Base-by-base conservation (phyloP, 2,113 vertebrate genomes). In the Pristiophorus japonicus region DNA sequence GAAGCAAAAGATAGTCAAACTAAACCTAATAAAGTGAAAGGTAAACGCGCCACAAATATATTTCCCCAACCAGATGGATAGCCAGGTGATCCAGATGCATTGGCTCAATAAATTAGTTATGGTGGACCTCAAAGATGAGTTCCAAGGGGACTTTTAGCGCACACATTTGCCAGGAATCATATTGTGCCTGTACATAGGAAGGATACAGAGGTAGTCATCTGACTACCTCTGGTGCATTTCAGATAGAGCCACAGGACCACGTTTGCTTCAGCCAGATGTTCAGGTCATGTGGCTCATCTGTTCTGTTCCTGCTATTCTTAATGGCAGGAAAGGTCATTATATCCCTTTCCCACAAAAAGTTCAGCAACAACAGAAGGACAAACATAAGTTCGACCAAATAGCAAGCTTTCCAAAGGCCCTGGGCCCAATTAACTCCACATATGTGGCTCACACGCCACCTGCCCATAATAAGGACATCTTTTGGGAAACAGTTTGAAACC, bases 401-500 rank as follows among this genome's bases (percentile, higher is more conserved):
- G 88, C 14, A 63, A 92, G 88, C 88, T 63, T 38, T 63, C n/a
- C 62, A 92, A 92, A 63, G 38, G 88, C 59, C 34, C 55, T 1
- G 16, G 87, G 87, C 30, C 30, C 55, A 91, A 62, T 91, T 59
- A 65, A 18, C 16, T 92, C 88, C 59, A 63, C 20, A 6, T 63
- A 38, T 42, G n/a, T 24, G 16, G 62, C 62, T 92, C 88, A 92
- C 30, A n/a, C 62, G 4, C 34, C 59, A 65, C 34, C 51, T 91
- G 59, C 38, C 88, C 88, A 38, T 92, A 63, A 63, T n/a, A n/a
- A n/a, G n/a, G n/a, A n/a, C n/a, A n/a, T 34, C 30, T 92, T 92
- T 92, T 63, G 34, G 88, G 88, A 92, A 92, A 92, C 88, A 22
- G 88, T 92, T 92, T 62, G 88, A 63, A 92, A 63, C 88, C 42